Evolutionary conservation across 2,888 invertebrate genomes (phyloP), one percentile per base, ranked within the genome.

Genomic region (Silvanus unidentatus): DNA sequence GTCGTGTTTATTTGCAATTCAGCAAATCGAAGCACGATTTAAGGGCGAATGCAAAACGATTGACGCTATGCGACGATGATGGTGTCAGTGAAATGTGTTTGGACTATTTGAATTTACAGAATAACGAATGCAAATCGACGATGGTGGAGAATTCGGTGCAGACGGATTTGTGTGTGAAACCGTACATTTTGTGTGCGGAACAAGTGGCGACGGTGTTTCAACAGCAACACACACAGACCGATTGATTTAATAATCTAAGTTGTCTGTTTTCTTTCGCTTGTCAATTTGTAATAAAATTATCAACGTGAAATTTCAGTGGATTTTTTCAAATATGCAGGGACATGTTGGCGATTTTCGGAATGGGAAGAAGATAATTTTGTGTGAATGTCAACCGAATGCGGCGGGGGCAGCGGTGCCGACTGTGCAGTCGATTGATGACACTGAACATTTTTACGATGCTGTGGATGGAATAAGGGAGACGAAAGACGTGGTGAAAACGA

Each of bases 361-460:
- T 41, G 43, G 41, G 8, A 43, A 39, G 22, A 43, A 42, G 40
- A 47, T 54, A 15, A 56, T 63, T 34, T 11, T 43, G 8, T 61
- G 60, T 39, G 62, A 64, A 54, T 62, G 62, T 45, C 55, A 55
- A 10, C 52, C 57, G 36, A 46, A 53, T 37, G 52, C 59, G 9
- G 47, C 54, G n/a, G 59, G 64, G 16, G 60, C 54, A 27, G 61
- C 62, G n/a, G 56, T 59, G 16, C 63, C 63, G 14, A 39, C 46
- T 11, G 42, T 59, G 5, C 48, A 40, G 10, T 52, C 52, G 1
- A 51, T 54, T 42, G 45, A 5, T 22, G 22, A 22, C 3, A 22
- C 8, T 3, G 22, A 22, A 22, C 22, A 5, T 22, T 22, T 22
- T 8, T 22, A 22, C 22, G 22, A 22, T 22, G 22, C 22, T 8